Conservation (phyloP, 2,888 invertebrate species). For the Chirona hameri region DNA sequence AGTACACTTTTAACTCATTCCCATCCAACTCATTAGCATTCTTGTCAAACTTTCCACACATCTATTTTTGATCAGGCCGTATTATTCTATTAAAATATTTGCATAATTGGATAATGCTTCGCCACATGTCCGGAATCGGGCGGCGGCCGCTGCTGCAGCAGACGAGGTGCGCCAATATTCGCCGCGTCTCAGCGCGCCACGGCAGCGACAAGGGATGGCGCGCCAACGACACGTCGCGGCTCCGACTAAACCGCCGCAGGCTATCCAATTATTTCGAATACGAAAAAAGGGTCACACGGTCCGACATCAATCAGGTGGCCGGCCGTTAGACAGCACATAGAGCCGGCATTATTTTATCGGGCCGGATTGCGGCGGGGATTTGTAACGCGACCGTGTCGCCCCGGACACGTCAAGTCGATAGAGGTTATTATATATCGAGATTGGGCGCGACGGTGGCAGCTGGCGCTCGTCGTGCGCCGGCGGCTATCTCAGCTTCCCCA, state of each 20-base stretch:
- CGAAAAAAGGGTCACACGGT: not conserved
- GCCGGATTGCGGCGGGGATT: conserved; percentile 9
- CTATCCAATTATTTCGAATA: not conserved
- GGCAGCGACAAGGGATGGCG: not conserved
- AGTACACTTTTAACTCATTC: not conserved
- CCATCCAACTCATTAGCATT: conserved; percentile 1
- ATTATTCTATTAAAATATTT: conserved; percentile 29
- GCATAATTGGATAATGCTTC: conserved; percentile 26
- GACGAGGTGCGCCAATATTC: conserved; percentile 4
- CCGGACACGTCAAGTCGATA: conserved; percentile 9
- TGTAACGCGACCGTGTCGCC: not conserved
- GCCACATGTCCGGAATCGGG: not conserved
- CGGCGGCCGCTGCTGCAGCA: not conserved
- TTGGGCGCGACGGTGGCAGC: conserved; percentile 1
- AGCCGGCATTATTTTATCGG: conserved; percentile 3
- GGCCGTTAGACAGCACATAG: not conserved
- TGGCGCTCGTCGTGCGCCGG: not conserved
- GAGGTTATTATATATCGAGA: conserved; percentile 29
- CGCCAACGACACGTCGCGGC: not conserved
- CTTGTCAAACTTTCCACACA: conserved; percentile 22
- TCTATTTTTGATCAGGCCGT: conserved; percentile 13
- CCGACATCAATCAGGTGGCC: not conserved
- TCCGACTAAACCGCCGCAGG: not conserved
- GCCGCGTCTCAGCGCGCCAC: not conserved
- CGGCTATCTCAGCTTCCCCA: too few species aligned